Evolutionary conservation across 2,797 vertebrate genomes (phyloP).

Genomic region (Chelidonichthys spinosus): DNA sequence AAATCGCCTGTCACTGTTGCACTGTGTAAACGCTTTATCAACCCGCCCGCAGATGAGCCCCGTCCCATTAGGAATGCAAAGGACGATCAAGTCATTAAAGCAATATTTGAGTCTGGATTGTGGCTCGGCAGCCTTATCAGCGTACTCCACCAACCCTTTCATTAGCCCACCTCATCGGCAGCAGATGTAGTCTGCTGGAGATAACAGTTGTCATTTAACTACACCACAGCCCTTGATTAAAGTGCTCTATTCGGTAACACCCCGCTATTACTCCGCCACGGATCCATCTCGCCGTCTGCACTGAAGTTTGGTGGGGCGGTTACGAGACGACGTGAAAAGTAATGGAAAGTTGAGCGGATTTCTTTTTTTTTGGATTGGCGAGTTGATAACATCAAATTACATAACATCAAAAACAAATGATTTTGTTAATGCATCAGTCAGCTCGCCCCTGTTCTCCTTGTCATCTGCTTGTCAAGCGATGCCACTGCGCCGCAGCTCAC

Average conservation of each 20-base stretch:
- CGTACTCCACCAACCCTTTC: slow-evolving; percentile 62
- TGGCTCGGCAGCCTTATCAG: slow-evolving; percentile 64
- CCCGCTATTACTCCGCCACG: slow-evolving; percentile 43
- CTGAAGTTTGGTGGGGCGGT: slow-evolving; percentile 34
- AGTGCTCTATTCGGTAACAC: slow-evolving; percentile 64
- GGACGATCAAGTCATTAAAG: slow-evolving; percentile 77
- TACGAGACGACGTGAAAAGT: slow-evolving; percentile 35
- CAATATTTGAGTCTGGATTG: slow-evolving; percentile 65
- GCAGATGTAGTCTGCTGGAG: slow-evolving; percentile 66
- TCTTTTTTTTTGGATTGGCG: slow-evolving; percentile 24
- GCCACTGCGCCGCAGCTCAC: slow-evolving; percentile 55
- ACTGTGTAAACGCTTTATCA: slow-evolving; percentile 68
- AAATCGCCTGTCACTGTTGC: slow-evolving; percentile 62
- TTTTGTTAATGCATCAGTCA: slow-evolving; percentile 61
- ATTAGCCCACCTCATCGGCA: slow-evolving; percentile 69
- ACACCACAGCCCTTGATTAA: slow-evolving; percentile 68
- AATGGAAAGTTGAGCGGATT: slow-evolving; percentile 42
- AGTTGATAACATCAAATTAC: slow-evolving; percentile 49
- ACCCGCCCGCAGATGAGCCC: slow-evolving; percentile 52
- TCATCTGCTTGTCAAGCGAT: slow-evolving; percentile 73
- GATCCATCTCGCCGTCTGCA: slow-evolving; percentile 54
- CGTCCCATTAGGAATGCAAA: slow-evolving; percentile 74
- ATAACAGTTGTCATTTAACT: slow-evolving; percentile 73
- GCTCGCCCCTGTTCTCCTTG: slow-evolving; percentile 58
- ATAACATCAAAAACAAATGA: slow-evolving; percentile 67